Base-by-base conservation (phyloP, 2,113 vertebrate species). In the Bubo bubo region DNA sequence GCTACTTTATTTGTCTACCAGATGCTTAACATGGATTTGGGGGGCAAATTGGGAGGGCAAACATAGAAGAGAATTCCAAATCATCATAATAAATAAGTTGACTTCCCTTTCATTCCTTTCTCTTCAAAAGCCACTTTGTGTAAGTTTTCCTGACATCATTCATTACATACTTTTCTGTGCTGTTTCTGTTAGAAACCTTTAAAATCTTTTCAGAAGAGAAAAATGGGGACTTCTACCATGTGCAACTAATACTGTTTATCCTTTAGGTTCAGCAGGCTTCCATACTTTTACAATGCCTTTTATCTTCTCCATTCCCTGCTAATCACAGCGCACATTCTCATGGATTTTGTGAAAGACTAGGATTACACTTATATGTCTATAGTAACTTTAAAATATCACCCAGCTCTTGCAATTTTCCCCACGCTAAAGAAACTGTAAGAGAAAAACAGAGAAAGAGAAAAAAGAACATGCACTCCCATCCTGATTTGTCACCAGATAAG, bases 401-500 rank as follows among this genome's bases (percentile, higher is more conserved):
- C 4, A 60, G 23, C 15, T 63, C 32, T 93, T 86, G 35, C 9
- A 74, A n/a, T 79, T 85, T 30, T 5, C 8, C 10, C 7, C 6
- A 3, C 16, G 2, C 30, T 39, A 20, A 79, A 59, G 47, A 79
- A 27, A 6, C 6, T 14, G 14, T 27, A 70, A 91, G 11, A 73
- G 27, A 82, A 79, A 81, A 67, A 0, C 23, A 75, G 21, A 59
- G 41, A 67, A 16, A 67, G 28, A 41, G 21, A 79, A 62, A 37
- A 52, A 53, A 68, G 30, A 74, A n/a, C 43, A 28, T 20, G 6
- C 20, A 37, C 10, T 79, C 14, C 32, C 24, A 82, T 76, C 49
- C 84, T 79, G 74, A 92, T 95, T 92, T 64, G 32, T 79, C 53
- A 94, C 49, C n/a, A 80, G 72, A 63, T 80, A 93, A 90, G 14